A percentile compares a stretch with the other conserved stretches of the same genome.
These are phyloP conservation scores for Chloroceryle inda DNA, from an alignment of 2,797 vertebrate genomes.

Conservation along the genomic window DNA sequence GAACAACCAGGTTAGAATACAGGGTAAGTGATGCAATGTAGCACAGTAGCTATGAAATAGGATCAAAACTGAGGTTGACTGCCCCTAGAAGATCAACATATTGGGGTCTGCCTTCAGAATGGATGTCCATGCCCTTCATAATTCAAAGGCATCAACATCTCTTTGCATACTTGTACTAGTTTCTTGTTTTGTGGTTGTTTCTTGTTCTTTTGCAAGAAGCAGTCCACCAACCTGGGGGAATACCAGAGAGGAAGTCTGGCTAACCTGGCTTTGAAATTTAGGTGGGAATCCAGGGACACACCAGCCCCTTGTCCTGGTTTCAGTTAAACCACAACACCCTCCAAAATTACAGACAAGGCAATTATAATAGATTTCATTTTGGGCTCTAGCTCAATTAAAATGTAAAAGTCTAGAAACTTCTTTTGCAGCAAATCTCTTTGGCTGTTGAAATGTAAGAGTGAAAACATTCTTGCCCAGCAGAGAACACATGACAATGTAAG, in stretches of 20 bases:
- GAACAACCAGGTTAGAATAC: neutral
- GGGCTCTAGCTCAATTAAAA: neutral
- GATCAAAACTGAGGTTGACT: neutral
- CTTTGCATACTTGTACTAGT: neutral
- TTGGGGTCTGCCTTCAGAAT: neutral
- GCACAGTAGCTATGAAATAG: neutral
- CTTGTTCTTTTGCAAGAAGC: neutral
- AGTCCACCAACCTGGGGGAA: neutral
- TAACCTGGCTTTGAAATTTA: neutral
- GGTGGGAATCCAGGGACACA: neutral
- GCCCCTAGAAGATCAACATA: neutral
- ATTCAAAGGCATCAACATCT: neutral
- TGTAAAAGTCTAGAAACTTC: neutral
- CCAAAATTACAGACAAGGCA: neutral
- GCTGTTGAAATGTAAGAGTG: neutral
- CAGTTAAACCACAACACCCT: neutral
- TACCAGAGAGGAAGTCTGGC: neutral
- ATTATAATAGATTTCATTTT: neutral
- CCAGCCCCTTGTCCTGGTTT: neutral
- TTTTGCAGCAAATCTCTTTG: constrained; percentile 31
- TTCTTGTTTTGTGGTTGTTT: neutral
- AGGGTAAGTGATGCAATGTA: neutral
- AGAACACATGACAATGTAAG: neutral
- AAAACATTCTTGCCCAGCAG: constrained; percentile 26
- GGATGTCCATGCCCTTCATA: neutral